phyloP scores from a whole-genome alignment of 2,797 vertebrate species.

The Gymnothorax reevesii region DNA sequence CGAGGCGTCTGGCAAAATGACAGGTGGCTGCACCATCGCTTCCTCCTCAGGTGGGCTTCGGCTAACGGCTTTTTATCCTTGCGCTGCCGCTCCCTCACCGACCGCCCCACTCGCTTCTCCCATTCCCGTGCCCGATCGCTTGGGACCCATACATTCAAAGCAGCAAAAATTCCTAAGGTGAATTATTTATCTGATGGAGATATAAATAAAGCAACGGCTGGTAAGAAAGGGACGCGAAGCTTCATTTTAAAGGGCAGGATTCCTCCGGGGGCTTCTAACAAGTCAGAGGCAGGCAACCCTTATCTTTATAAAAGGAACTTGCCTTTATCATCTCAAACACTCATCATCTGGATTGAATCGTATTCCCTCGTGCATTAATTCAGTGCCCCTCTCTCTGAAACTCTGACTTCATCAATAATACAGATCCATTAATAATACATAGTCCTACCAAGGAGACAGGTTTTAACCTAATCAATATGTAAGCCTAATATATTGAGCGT shows the following conservation, averaged over 20 bases:
- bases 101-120: too few relatives aligned
- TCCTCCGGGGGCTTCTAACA: not conserved
- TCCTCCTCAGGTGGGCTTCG: not conserved
- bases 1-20: constrained; percentile 18
- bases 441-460: not conserved
- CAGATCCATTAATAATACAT: not conserved
- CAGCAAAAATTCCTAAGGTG: not conserved
- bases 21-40: not conserved
- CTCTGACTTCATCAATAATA: constrained; percentile 13
- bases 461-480: not conserved
- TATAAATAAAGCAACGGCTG: constrained; percentile 16
- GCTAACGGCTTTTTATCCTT: too few relatives aligned
- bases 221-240: not conserved
- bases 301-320: not conserved
- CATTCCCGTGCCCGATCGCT: not conserved
- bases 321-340: not conserved
- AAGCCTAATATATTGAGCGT: not conserved
- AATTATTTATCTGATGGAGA: constrained; percentile 16
- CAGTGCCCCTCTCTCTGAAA: not conserved
- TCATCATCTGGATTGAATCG: not conserved
- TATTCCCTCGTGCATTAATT: not conserved
- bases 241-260: constrained; percentile 8
- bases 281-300: constrained; percentile 4
- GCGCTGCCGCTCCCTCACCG: too few relatives aligned
- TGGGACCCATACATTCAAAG: not conserved